A percentile compares a stretch with the other conserved stretches of the same genome.
Conservation (phyloP, 2,113 vertebrate genomes). For the Thamnaconus septentrionalis region DNA sequence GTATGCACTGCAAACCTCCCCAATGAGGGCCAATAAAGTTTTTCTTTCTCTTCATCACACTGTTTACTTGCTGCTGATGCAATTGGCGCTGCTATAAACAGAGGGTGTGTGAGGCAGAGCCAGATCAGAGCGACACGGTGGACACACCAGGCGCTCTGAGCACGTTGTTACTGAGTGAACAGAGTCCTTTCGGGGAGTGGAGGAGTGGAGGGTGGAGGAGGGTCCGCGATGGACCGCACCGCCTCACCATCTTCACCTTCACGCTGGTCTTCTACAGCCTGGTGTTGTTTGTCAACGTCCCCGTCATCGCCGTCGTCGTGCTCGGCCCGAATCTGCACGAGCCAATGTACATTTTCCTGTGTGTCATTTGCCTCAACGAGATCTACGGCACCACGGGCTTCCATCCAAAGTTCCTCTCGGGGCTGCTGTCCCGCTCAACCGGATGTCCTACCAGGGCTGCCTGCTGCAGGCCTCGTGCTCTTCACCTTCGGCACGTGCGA, state of each 20-base stretch:
- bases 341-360: slow-evolving; percentile 55
- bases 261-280: slow-evolving; percentile 47
- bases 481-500: slow-evolving; percentile 40
- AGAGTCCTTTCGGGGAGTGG: background rate
- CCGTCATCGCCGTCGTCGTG: slow-evolving; percentile 27
- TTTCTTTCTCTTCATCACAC: no score
- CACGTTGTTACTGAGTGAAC: background rate
- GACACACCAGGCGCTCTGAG: no score
- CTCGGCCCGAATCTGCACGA: slow-evolving; percentile 44
- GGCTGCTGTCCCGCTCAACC: slow-evolving; percentile 30
- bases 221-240: no score
- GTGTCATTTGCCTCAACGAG: slow-evolving; percentile 50
- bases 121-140: no score
- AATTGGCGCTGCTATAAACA: no score
- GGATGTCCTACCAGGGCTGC: slow-evolving; percentile 47
- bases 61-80: no score
- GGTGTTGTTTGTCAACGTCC: slow-evolving; percentile 37
- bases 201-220: slow-evolving; percentile 25
- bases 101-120: no score
- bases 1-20: no score
- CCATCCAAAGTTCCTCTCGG: slow-evolving; percentile 50
- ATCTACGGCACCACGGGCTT: slow-evolving; percentile 49
- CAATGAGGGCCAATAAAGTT: no score
- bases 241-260: slow-evolving; percentile 33
- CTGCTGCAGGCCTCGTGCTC: slow-evolving; percentile 36